Conservation (phyloP, 2,797 vertebrate species). For the Pantherophis vulpinus region DNA sequence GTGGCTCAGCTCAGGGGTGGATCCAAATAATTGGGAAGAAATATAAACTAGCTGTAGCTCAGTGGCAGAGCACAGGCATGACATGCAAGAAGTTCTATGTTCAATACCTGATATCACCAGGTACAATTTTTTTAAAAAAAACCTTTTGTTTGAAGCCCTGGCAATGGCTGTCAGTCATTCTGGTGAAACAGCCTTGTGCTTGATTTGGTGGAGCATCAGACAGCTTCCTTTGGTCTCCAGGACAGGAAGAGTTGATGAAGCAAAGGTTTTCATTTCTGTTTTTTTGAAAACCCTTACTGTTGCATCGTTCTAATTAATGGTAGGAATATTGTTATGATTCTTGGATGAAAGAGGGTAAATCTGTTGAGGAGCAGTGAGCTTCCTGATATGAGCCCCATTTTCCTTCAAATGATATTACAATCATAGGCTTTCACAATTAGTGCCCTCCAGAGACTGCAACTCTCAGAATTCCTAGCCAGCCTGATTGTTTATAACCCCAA, state of each 20-base stretch:
- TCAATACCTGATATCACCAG: neutral
- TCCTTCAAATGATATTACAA: neutral
- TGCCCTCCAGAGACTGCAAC: neutral
- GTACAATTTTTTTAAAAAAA: neutral
- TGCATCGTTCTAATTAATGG: neutral
- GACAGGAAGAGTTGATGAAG: neutral
- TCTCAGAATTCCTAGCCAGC: neutral
- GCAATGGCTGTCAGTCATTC: neutral
- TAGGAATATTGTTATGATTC: neutral
- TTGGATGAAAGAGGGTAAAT: neutral
- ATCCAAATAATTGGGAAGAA: neutral
- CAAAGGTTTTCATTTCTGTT: neutral
- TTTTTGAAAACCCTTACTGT: neutral
- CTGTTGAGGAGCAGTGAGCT: neutral
- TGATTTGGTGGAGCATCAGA: neutral
- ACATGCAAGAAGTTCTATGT: neutral
- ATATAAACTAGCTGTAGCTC: neutral
- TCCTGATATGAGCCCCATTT: neutral
- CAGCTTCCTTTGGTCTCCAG: neutral
- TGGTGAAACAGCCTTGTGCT: neutral
- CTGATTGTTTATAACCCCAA: neutral
- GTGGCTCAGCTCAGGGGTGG: fast-evolving
- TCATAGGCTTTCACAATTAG: neutral
- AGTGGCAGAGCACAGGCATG: neutral
- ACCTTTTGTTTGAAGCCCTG: neutral